phyloP scores from a whole-genome alignment of 2,888 invertebrate genomes.

The Amitus sp. region DNA sequence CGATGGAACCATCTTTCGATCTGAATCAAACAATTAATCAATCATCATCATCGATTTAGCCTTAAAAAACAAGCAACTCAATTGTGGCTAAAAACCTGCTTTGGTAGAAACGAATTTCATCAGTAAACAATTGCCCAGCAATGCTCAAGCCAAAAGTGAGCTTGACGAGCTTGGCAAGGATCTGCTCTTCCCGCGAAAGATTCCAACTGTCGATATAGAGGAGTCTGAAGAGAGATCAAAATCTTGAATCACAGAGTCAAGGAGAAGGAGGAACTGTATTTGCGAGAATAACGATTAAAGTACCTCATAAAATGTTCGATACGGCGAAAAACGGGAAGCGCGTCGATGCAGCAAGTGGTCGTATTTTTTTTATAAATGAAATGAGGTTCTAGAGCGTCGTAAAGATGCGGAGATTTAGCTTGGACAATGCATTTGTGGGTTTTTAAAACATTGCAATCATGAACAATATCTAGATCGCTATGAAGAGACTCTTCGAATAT shows the following conservation, averaged over 20 bases:
- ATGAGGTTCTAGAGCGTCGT: conserved; percentile 68
- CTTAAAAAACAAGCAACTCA: background rate
- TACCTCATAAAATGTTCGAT: conserved; percentile 65
- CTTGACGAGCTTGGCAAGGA: conserved; percentile 49
- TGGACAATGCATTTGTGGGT: conserved; percentile 72
- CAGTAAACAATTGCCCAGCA: conserved; percentile 20
- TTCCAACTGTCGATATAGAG: conserved; percentile 58
- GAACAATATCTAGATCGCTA: conserved; percentile 72
- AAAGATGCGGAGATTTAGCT: conserved; percentile 71
- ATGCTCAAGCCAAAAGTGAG: conserved; percentile 25
- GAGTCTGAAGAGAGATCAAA: conserved; percentile 45
- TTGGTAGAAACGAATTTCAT: too few relatives aligned
- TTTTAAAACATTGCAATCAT: conserved; percentile 70
- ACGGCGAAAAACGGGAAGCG: conserved; percentile 68
- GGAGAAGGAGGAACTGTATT: too few relatives aligned
- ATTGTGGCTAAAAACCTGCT: too few relatives aligned
- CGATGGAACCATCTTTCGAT: conserved; percentile 19
- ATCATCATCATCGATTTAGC: background rate
- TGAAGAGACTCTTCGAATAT: conserved; percentile 72
- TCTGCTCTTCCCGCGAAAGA: conserved; percentile 50
- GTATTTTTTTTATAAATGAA: conserved; percentile 68
- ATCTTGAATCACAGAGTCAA: too few relatives aligned
- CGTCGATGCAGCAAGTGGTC: conserved; percentile 67
- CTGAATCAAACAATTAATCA: conserved; percentile 7
- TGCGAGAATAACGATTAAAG: too few relatives aligned